Evolutionary conservation across 2,113 vertebrate species (phyloP).

Genomic region (Gadus chalcogrammus): DNA sequence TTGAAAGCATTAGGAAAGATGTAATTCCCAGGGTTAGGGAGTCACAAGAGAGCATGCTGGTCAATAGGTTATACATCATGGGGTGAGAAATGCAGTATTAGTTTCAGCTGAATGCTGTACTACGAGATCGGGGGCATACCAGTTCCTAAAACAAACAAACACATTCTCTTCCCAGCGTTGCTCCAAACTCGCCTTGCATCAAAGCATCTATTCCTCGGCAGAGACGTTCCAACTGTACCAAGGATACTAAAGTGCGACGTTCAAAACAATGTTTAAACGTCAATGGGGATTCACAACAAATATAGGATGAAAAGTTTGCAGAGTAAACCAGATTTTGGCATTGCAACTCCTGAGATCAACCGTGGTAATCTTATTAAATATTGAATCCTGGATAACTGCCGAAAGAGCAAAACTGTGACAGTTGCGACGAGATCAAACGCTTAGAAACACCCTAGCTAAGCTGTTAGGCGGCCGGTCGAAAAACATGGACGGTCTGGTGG

Average conservation of each 20-base stretch:
- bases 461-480: neutral
- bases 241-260: slow-evolving; percentile 7
- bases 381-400: too few species aligned
- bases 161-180: slow-evolving; percentile 15
- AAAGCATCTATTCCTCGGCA: slow-evolving; percentile 29
- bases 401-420: too few species aligned
- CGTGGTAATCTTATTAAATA: neutral
- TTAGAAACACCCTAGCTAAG: neutral
- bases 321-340: neutral
- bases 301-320: neutral
- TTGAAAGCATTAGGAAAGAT: slow-evolving; percentile 57
- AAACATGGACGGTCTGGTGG: slow-evolving; percentile 48
- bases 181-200: slow-evolving; percentile 43
- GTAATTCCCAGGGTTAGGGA: slow-evolving; percentile 69
- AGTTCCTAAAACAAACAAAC: slow-evolving; percentile 44
- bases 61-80: slow-evolving; percentile 69
- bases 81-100: slow-evolving; percentile 72
- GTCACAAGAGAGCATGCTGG: slow-evolving; percentile 70
- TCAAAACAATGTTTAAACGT: slow-evolving; percentile 8
- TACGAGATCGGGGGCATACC: slow-evolving; percentile 60
- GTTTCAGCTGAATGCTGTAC: slow-evolving; percentile 63
- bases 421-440: neutral
- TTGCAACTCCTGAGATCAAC: neutral
- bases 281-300: neutral
- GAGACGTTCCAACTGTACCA: slow-evolving; percentile 17